Evolutionary conservation across 2,888 invertebrate genomes (phyloP), one percentile per base, ranked within the genome.

Genomic region (Lepetodrilus schrolli): DNA sequence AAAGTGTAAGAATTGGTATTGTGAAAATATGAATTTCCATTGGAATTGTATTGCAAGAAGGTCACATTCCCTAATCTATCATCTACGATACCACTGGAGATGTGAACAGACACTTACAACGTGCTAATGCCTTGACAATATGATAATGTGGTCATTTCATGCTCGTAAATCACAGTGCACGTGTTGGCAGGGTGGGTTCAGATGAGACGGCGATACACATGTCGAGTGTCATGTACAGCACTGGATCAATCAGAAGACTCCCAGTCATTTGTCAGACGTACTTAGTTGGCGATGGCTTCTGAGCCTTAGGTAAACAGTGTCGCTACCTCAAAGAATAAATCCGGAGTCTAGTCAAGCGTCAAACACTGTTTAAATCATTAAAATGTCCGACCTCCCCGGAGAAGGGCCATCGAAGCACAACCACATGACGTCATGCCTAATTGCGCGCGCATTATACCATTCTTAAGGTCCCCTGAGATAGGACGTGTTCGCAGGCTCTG

Each of bases 131-230:
- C n/a, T n/a, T n/a, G n/a, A n/a, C n/a, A n/a, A n/a, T n/a, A n/a
- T n/a, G n/a, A n/a, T n/a, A 30, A 30, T 58, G 58, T 13, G 30
- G 58, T 58, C 26, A 26, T 58, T 58, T 48, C 5, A 10, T 26
- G 30, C 58, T 34, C 58, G 34, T 58, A 30, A 58, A 58, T 58
- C 58, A 58, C 58, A 23, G 48, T 34, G 23, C 58, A 30, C 30
- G 17, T 34, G n/a, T 5, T 34, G n/a, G n/a, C n/a, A n/a, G n/a
- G n/a, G n/a, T n/a, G n/a, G n/a, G n/a, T n/a, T n/a, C n/a, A n/a
- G n/a, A n/a, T n/a, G n/a, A n/a, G n/a, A n/a, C n/a, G n/a, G n/a
- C n/a, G n/a, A n/a, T n/a, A n/a, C n/a, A n/a, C n/a, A n/a, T n/a
- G n/a, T n/a, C n/a, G n/a, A n/a, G n/a, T n/a, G n/a, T n/a, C n/a